Base-by-base conservation (phyloP, 1,140 invertebrate species). In the Drosophila fuyamai region DNA sequence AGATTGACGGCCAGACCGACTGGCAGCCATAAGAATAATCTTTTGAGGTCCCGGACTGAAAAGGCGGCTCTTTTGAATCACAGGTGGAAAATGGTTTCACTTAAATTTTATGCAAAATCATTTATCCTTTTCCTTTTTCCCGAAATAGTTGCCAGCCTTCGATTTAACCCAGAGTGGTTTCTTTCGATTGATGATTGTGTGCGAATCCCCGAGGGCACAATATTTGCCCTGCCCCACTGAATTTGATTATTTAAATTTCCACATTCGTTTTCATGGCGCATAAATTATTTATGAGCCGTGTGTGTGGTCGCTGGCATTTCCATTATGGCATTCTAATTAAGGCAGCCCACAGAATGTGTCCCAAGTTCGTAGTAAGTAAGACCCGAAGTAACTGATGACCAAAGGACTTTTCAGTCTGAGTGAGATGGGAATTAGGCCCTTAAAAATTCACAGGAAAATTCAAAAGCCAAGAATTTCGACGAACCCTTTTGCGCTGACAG, bases 221-320 rank as follows among this genome's bases (percentile, higher is more conserved):
- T 38, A 38, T 41, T 57, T 44, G 18, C 5, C n/a, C 40, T 16
- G 48, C 13, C 44, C 50, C 38, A 56, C 50, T 41, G 50, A 51
- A 84, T 89, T 89, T 84, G 80, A 89, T 88, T 88, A 88, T 89
- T 83, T 88, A 88, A 89, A 89, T 88, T 88, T 62, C 47, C 61
- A 54, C 61, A 76, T 76, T 80, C 65, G 76, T 74, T 78, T 55
- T 79, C 76, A 76, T 73, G 78, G 83, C 72, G 32, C 55, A 88
- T 88, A 75, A 72, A 89, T 88, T 78, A 88, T 88, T 75, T 84
- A 88, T 88, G 84, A 88, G 65, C 41, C 66, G 41, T 47, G 47
- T 48, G 47, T 66, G 57, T 23, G 10, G 36, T 50, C 27, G 48
- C 54, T 13, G 53, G 76, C 53, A 58, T 47, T 62, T 78, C 51